Conservation (phyloP, 2,797 vertebrate genomes). For the Tiaroga cobitis region DNA sequence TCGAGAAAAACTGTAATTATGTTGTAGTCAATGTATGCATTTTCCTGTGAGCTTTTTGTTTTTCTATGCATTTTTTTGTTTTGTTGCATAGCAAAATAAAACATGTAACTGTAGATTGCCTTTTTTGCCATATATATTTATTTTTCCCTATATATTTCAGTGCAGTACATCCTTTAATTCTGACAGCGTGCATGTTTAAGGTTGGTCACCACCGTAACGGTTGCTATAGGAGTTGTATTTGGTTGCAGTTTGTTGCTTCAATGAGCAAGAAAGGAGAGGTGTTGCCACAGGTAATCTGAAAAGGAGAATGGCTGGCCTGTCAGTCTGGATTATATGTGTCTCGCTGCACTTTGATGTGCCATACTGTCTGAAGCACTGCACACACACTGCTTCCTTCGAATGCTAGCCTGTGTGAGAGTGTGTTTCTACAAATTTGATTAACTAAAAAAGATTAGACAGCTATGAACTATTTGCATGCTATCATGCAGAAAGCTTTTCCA, state of each 20-base stretch:
- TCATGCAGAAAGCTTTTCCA: background rate
- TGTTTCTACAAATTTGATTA: slow-evolving; percentile 17
- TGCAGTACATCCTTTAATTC: slow-evolving; percentile 5
- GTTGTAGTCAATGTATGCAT: background rate
- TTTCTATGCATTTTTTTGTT: background rate
- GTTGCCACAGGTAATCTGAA: slow-evolving; percentile 62
- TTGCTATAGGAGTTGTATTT: slow-evolving; percentile 56
- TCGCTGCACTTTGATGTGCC: slow-evolving; percentile 69
- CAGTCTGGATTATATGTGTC: slow-evolving; percentile 73
- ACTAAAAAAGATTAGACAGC: background rate
- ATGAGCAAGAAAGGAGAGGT: slow-evolving; percentile 54
- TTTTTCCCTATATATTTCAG: background rate
- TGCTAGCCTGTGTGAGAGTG: slow-evolving; percentile 22
- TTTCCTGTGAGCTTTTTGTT: background rate
- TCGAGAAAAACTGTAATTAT: too few species aligned
- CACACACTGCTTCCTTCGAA: background rate
- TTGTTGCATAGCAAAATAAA: background rate
- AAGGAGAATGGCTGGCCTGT: slow-evolving; percentile 68
- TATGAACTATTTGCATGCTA: slow-evolving; percentile 15
- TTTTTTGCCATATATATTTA: background rate
- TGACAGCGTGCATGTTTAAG: slow-evolving; percentile 16
- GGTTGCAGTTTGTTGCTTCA: slow-evolving; percentile 68
- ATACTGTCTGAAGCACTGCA: slow-evolving; percentile 61
- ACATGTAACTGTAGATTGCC: too few species aligned
- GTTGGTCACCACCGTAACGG: background rate